Evolutionary conservation across 2,888 invertebrate species (phyloP).

Genomic region (Pollenia griseotomentosa): DNA sequence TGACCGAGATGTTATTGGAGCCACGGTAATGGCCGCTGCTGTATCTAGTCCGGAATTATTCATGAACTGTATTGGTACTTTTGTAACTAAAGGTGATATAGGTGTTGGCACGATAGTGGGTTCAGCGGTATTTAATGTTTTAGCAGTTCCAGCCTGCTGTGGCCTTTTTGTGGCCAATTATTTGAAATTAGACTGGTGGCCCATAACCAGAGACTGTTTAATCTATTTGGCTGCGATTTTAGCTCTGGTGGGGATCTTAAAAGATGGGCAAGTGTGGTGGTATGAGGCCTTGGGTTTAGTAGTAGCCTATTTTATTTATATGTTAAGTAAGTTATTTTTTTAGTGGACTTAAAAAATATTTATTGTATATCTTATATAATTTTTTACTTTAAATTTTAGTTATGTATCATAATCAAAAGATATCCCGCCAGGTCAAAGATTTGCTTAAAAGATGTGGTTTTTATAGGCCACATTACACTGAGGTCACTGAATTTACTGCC

Average conservation of each 20-base stretch:
- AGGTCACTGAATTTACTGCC: constrained; percentile 84
- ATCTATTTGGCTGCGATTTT: constrained; percentile 92
- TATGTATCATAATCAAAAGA: constrained; percentile 88
- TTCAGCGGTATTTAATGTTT: constrained; percentile 92
- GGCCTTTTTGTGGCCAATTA: constrained; percentile 91
- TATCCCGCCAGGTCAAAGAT: constrained; percentile 85
- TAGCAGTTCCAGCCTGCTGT: constrained; percentile 92
- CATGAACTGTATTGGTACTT: constrained; percentile 94
- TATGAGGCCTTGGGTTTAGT: constrained; percentile 92
- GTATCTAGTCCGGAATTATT: constrained; percentile 95
- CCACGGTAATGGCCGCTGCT: constrained; percentile 97
- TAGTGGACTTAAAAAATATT: neutral
- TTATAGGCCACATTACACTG: constrained; percentile 83
- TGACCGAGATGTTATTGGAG: constrained; percentile 95
- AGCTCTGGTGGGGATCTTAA: constrained; percentile 91
- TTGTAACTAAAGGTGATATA: constrained; percentile 93
- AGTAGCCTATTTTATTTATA: constrained; percentile 90
- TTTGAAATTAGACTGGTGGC: constrained; percentile 93
- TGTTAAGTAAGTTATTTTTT: constrained; percentile 79
- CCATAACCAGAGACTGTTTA: constrained; percentile 92
- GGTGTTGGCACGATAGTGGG: constrained; percentile 93
- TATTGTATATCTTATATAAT: neutral
- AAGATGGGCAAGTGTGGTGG: constrained; percentile 93
- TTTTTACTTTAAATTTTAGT: constrained; percentile 86
- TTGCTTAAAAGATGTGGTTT: constrained; percentile 67